These are phyloP conservation scores for Stylophora pistillata DNA, from an alignment of 64 coral and sea anemone genomes.

Conservation along the genomic window DNA sequence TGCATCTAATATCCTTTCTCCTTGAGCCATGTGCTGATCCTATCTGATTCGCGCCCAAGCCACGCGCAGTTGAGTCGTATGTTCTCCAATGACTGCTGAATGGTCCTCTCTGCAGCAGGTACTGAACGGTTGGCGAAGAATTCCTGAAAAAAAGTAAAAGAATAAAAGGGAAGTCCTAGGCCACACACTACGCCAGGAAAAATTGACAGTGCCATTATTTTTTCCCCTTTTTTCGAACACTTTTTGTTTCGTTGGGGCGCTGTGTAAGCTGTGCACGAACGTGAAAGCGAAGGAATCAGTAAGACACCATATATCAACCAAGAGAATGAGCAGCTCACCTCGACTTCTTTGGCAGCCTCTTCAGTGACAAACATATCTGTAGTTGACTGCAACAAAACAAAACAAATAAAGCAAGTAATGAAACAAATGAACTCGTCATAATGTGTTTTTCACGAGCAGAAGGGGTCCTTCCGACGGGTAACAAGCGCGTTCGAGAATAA, in stretches of 20 bases:
- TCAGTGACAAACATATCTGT: conserved; percentile 87
- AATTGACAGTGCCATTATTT: no score
- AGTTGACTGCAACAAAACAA: conserved; percentile 60
- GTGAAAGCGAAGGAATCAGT: no score
- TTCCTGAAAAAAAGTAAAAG: conserved; percentile 50
- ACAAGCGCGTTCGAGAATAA: no score
- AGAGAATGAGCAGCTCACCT: conserved; percentile 48
- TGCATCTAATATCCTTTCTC: conserved; percentile 64
- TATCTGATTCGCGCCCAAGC: conserved; percentile 69
- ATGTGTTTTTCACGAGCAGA: no score
- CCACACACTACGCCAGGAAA: not conserved
- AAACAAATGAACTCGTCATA: not conserved
- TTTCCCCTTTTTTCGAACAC: no score
- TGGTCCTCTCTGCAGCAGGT: conserved; percentile 81
- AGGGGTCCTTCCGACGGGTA: no score
- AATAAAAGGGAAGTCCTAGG: not conserved
- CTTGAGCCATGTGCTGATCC: conserved; percentile 62
- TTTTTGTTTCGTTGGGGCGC: no score
- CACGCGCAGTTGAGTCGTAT: conserved; percentile 79
- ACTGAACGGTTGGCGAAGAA: conserved; percentile 83
- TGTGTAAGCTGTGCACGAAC: no score
- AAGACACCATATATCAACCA: not conserved
- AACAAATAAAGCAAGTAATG: not conserved
- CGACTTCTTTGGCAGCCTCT: conserved; percentile 85
- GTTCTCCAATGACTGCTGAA: conserved; percentile 92